phyloP scores from a whole-genome alignment of 2,888 invertebrate genomes.

The Philaethria dido region DNA sequence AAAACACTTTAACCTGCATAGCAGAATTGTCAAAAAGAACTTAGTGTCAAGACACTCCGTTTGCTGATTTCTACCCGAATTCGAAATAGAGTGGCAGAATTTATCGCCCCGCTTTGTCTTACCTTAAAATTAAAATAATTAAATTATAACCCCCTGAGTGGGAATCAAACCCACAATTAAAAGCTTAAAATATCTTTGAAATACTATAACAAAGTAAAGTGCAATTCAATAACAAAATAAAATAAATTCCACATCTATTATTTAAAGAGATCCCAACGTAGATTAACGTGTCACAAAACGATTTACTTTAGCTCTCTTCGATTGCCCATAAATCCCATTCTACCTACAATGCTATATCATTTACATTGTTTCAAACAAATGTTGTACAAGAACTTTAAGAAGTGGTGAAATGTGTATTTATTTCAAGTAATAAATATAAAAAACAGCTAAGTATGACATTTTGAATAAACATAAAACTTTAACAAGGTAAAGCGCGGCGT shows the following conservation, averaged over 20 bases:
- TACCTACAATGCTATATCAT: conserved; percentile 19
- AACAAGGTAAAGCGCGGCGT: too few relatives aligned
- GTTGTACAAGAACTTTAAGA: conserved; percentile 20
- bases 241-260: conserved; percentile 9
- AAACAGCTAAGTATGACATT: too few relatives aligned
- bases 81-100: too few relatives aligned
- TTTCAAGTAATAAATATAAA: not conserved
- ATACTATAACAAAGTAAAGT: not conserved
- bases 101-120: too few relatives aligned
- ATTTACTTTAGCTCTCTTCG: conserved; percentile 26
- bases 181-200: not conserved
- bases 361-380: conserved; percentile 25
- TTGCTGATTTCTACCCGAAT: too few relatives aligned
- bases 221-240: not conserved
- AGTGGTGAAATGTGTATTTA: conserved; percentile 9
- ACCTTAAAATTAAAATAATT: too few relatives aligned
- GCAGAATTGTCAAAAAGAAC: not conserved
- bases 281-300: conserved; percentile 27
- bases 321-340: conserved; percentile 24
- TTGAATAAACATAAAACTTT: too few relatives aligned
- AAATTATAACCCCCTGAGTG: too few relatives aligned
- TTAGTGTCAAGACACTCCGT: too few relatives aligned
- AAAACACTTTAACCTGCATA: not conserved
- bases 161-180: too few relatives aligned
- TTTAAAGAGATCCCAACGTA: conserved; percentile 22